These are phyloP conservation scores for Rapana venosa DNA, from an alignment of 2,888 invertebrate genomes.

Conservation along the genomic window DNA sequence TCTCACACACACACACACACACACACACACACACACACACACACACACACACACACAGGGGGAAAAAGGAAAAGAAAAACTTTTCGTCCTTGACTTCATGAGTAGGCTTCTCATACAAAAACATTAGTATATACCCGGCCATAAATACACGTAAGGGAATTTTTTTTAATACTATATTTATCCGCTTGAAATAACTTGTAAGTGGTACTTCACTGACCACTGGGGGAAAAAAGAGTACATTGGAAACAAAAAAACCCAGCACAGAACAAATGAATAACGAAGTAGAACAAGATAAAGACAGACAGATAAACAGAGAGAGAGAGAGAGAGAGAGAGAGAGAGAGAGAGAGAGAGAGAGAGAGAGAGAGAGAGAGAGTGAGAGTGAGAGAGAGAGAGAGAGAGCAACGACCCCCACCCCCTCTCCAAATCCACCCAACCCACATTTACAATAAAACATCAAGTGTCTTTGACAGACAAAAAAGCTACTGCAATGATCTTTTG, in stretches of 20 bases:
- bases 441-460: too few relatives aligned
- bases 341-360: not conserved
- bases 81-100: not conserved
- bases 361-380: slow-evolving; percentile 30
- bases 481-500: too few relatives aligned
- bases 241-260: too few relatives aligned
- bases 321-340: slow-evolving; percentile 27
- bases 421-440: not conserved
- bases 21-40: not conserved
- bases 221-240: too few relatives aligned
- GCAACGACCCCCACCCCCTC: not conserved
- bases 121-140: not conserved
- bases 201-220: too few relatives aligned
- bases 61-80: not conserved
- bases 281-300: not conserved
- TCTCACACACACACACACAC: too few relatives aligned
- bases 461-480: too few relatives aligned
- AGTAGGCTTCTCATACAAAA: not conserved
- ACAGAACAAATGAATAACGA: too few relatives aligned
- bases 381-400: not conserved
- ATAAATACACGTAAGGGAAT: not conserved
- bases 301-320: not conserved
- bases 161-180: not conserved
- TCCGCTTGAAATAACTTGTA: too few relatives aligned
- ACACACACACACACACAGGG: not conserved